Evolutionary conservation across 2,888 invertebrate species (phyloP).

Genomic region (Stomorhina lunata): DNA sequence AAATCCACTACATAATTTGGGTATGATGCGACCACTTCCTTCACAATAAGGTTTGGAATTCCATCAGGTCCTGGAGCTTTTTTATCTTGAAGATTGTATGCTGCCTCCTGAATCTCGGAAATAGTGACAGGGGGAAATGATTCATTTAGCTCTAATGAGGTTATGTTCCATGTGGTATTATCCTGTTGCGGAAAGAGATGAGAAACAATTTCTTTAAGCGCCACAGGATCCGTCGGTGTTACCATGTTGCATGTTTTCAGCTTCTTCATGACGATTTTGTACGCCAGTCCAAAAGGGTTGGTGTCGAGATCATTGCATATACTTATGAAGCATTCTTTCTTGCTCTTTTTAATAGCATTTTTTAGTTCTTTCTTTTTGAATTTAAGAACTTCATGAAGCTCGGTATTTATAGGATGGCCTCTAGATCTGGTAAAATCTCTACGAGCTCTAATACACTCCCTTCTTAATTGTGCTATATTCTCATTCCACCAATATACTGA

Average conservation of each 20-base stretch:
- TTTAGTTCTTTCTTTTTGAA: background rate
- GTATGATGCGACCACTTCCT: too few species aligned
- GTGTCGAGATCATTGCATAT: background rate
- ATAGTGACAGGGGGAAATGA: too few species aligned
- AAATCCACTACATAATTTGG: background rate
- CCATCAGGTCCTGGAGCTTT: too few species aligned
- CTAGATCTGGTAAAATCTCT: too few species aligned
- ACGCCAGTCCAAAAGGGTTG: background rate
- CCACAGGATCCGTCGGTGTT: background rate
- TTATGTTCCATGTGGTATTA: too few species aligned
- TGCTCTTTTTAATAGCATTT: background rate
- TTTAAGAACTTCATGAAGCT: background rate
- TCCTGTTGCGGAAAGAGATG: too few species aligned
- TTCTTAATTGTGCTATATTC: background rate
- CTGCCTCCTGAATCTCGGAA: too few species aligned
- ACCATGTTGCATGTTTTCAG: background rate
- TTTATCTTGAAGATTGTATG: too few species aligned
- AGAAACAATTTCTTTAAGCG: background rate
- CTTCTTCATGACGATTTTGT: background rate
- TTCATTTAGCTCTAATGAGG: too few species aligned
- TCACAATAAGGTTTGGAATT: too few species aligned
- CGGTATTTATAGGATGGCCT: too few species aligned
- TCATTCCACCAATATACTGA: too few species aligned
- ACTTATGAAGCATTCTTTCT: background rate
- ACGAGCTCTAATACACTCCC: background rate